phyloP scores from a whole-genome alignment of 2,888 invertebrate species.

The Acanthosepion lycidas region DNA sequence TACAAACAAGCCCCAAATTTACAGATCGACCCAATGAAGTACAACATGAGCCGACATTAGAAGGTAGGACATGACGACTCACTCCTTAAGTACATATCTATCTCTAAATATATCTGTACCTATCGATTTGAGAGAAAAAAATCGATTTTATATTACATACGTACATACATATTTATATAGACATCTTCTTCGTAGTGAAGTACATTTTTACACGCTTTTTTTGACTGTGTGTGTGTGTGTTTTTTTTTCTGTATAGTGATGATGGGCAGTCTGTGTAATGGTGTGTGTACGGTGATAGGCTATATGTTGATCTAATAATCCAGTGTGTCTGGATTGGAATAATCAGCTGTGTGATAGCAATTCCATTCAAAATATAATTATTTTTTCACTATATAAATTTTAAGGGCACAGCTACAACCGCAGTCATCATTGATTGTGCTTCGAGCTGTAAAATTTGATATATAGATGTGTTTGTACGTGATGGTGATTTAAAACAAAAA shows the following conservation, averaged over 20 bases:
- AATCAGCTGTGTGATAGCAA: neutral
- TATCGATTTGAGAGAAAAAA: neutral
- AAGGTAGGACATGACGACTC: conserved; percentile 41
- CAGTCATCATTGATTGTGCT: neutral
- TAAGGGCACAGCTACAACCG: neutral
- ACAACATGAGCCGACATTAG: conserved; percentile 42
- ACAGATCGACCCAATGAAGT: conserved; percentile 43
- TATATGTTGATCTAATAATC: too few relatives aligned
- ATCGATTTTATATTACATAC: conserved; percentile 6
- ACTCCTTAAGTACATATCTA: conserved; percentile 36
- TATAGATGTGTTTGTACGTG: conserved; percentile 33
- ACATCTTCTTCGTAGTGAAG: neutral
- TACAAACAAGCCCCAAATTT: conserved; percentile 44
- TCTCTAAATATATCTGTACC: neutral
- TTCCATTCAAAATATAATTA: neutral
- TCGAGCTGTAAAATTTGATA: neutral
- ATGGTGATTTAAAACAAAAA: neutral
- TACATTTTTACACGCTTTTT: neutral
- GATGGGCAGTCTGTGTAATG: too few relatives aligned
- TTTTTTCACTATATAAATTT: neutral
- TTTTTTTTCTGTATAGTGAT: too few relatives aligned
- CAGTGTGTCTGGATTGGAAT: neutral
- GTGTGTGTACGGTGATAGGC: too few relatives aligned
- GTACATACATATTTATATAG: conserved; percentile 33
- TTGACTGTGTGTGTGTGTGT: too few relatives aligned